Evolutionary conservation across 1,140 invertebrate genomes (phyloP), one percentile per base, ranked within the genome.

Genomic region (Micrasema longulum): DNA sequence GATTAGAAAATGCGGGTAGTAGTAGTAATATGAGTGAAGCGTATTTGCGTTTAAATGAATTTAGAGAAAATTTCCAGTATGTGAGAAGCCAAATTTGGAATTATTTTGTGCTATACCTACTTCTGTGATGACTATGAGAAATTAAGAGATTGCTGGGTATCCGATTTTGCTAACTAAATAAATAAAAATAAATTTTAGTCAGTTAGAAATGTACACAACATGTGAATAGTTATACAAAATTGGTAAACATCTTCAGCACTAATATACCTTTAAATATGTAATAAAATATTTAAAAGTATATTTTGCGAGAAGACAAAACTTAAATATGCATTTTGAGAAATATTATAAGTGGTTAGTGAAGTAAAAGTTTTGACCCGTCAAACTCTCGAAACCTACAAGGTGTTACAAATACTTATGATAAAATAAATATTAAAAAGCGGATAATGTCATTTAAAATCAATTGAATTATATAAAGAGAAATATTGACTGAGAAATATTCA

Each of bases 51-150:
- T 70, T 68, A 69, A 69, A 63, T 64, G 57, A 62, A 20, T 14
- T 36, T 55, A 9, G 62, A 65, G n/a, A 26, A 47, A 31, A 47
- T 38, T 68, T 55, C 50, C 65, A 68, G 55, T 23, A 31, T 68
- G 48, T 41, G 23, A 62, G 57, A 71, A 71, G 68, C 68, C 41
- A 69, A 62, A 50, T 69, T 60, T 14, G n/a, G 35, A 62, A 71
- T 63, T 23, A 64, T 68, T 53, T 55, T 68, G 66, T 75, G 69
- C 69, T 60, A 57, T 75, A 75, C 74, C 60, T 72, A 75, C 67
- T 64, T 75, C 60, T 62, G 31, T 72, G 74, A 72, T 60, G 64
- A 18, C 47, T 68, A 71, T 64, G 65, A 75, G 20, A 72, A 72
- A 72, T 45, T 60, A 68, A 71, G 72, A 69, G 69, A 50, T 71